Percentiles rank a stretch among this genome's conserved stretches.
Evolutionary conservation across 2,113 vertebrate genomes (phyloP).

Genomic region (Panthera leo): DNA sequence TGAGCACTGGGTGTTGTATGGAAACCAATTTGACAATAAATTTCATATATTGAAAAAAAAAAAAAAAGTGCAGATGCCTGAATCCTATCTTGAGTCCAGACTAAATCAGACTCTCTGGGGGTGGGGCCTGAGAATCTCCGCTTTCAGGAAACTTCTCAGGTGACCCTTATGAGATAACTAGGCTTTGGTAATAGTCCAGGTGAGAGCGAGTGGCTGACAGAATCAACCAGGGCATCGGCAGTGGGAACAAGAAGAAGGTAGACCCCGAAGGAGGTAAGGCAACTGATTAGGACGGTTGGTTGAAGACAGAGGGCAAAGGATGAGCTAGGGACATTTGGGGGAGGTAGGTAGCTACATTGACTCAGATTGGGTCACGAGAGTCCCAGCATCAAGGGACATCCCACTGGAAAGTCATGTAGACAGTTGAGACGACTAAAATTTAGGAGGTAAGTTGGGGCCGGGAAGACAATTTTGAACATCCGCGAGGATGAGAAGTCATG

Average conservation of each 20-base stretch:
- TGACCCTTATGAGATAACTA: background rate
- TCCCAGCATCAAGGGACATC: background rate
- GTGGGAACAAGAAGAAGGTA: rapidly evolving
- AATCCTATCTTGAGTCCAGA: background rate
- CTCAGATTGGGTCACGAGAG: rapidly evolving
- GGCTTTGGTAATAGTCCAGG: background rate
- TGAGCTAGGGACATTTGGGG: background rate
- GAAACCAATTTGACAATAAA: too few species aligned
- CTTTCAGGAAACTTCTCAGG: background rate
- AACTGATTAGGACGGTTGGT: background rate
- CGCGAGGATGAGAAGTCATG: background rate
- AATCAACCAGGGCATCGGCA: too few species aligned
- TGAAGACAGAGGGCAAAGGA: too few species aligned
- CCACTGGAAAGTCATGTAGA: background rate
- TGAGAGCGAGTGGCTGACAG: background rate
- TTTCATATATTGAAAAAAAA: too few species aligned
- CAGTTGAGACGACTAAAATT: background rate
- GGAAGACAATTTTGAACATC: background rate
- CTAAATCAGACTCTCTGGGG: background rate
- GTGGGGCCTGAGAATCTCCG: background rate
- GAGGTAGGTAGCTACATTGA: background rate
- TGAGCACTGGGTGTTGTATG: too few species aligned
- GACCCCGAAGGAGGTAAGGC: background rate
- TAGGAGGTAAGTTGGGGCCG: background rate
- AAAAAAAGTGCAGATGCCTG: background rate